Evolutionary conservation across 1,140 invertebrate genomes (phyloP), one percentile per base, ranked within the genome.

Genomic region (Drosophila tristis): DNA sequence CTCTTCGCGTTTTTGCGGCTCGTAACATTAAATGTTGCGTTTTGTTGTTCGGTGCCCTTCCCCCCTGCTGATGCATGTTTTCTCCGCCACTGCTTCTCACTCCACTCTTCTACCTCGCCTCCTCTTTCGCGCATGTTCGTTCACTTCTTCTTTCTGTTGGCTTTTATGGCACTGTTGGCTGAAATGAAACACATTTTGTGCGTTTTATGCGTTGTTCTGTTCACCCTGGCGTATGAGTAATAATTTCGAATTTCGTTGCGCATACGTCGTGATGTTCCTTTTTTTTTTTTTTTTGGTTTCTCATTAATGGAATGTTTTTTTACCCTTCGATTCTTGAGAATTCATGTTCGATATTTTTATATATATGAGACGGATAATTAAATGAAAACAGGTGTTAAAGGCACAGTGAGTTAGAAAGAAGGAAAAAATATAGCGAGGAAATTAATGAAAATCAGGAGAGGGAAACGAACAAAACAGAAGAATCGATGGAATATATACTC

Each of bases 111-210:
- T 7, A 3, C 9, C 4, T 35, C 31, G 3, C 1, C 35, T 39
- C 35, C 4, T 5, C 48, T 54, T 56, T 39, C 16, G 23, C 48
- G 26, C 26, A 9, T n/a, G n/a, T n/a, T 51, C 13, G 20, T 39
- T 51, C 5, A 16, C n/a, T 39, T 54, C n/a, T 39, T 42, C 42
- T 20, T 48, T 16, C 20, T 56, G 47, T 49, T 56, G 54, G 42
- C 31, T 66, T 79, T 68, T 78, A 59, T 74, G 58, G 75, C 35
- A 5, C 60, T 70, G 56, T 82, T 79, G 75, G 49, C 50, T 74
- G 77, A 77, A 85, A 84, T 80, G 81, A 86, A 85, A 77, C 77
- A 86, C 78, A 78, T 80, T 84, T 84, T 62, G 61, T 74, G 48
- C 67, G 66, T 49, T 67, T 67, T 66, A 55, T 64, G 61, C 61